phyloP scores from a whole-genome alignment of 2,797 vertebrate species.

The Rhabdophis nuchalis region DNA sequence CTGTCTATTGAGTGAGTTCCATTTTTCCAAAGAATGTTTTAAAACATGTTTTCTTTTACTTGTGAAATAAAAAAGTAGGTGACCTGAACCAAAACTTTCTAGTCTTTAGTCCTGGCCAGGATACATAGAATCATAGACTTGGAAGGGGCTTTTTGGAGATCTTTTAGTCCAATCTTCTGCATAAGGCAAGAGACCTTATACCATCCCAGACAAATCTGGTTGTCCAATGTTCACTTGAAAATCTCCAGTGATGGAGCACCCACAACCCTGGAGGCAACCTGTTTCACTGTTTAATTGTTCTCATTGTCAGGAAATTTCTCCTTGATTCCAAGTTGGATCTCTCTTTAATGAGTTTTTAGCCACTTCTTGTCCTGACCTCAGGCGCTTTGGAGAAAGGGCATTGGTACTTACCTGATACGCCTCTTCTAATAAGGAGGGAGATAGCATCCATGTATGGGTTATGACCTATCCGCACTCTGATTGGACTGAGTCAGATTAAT shows the following conservation, averaged over 20 bases:
- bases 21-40: background rate
- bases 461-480: too few species aligned
- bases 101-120: background rate
- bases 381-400: background rate
- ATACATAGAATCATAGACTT: background rate
- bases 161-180: background rate
- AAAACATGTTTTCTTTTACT: background rate
- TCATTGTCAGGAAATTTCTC: background rate
- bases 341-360: background rate
- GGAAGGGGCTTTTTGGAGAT: background rate
- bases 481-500: too few species aligned
- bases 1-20: background rate
- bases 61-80: background rate
- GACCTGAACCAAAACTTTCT: background rate
- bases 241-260: background rate
- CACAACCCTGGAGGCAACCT: background rate
- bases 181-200: background rate
- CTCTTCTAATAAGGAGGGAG: too few species aligned
- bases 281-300: background rate
- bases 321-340: background rate
- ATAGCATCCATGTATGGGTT: too few species aligned
- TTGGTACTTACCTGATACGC: too few species aligned
- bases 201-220: background rate
- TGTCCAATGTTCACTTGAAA: background rate
- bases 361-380: background rate